These are phyloP conservation scores for Eristalinus aeneus DNA, from an alignment of 2,888 invertebrate species.

Conservation along the genomic window DNA sequence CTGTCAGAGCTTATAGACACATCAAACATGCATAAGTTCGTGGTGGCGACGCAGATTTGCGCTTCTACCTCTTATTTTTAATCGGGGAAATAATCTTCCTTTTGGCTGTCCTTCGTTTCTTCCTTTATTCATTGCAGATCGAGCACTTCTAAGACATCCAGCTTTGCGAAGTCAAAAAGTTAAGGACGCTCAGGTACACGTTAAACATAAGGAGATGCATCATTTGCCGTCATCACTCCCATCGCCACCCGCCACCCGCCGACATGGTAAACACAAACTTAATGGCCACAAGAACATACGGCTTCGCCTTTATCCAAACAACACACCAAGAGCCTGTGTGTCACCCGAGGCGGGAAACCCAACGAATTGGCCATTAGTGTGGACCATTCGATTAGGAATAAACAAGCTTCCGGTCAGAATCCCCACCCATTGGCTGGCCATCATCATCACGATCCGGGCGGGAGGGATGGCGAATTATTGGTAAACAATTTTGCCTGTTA, in stretches of 20 bases:
- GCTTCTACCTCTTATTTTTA: too few relatives aligned
- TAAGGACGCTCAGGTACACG: background rate
- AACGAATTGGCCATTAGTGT: constrained; percentile 11
- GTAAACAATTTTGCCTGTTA: constrained; percentile 26
- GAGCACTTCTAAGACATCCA: background rate
- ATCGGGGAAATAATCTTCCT: too few relatives aligned
- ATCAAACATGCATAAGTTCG: too few relatives aligned
- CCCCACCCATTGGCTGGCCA: background rate
- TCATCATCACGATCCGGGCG: background rate
- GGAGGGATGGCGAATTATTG: constrained; percentile 29
- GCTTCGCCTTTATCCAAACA: background rate
- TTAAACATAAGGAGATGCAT: background rate
- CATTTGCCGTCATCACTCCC: background rate
- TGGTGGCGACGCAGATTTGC: too few relatives aligned
- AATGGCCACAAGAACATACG: background rate
- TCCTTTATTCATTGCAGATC: too few relatives aligned
- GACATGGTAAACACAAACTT: background rate
- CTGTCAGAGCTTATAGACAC: too few relatives aligned
- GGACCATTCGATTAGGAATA: constrained; percentile 4
- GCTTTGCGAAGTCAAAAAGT: background rate
- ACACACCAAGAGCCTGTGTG: background rate
- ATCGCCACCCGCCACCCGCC: background rate
- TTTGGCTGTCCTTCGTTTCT: too few relatives aligned
- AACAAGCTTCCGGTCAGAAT: constrained; percentile 8
- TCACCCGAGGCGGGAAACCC: background rate